These are phyloP conservation scores for Cyanocitta stelleri DNA, from an alignment of 2,113 vertebrate genomes.

Conservation along the genomic window DNA sequence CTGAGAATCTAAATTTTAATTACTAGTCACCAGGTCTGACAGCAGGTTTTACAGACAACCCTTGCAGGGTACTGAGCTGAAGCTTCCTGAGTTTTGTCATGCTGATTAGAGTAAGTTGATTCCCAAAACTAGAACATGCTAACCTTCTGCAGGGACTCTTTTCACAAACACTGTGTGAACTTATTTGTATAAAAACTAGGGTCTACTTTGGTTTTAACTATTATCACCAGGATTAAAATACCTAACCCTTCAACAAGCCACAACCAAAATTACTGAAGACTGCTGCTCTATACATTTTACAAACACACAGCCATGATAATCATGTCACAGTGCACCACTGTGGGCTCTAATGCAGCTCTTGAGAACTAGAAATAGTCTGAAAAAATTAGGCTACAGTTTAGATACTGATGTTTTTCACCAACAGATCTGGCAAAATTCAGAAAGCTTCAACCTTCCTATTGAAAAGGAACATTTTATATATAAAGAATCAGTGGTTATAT, in stretches of 20 bases:
- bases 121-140: neutral
- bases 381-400: neutral
- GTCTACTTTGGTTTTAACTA: neutral
- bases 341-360: neutral
- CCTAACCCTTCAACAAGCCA: neutral
- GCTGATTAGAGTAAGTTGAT: neutral
- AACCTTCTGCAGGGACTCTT: neutral
- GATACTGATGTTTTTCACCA: neutral
- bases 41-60: neutral
- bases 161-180: neutral
- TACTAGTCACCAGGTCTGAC: neutral
- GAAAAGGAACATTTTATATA: neutral
- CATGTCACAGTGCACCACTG: neutral
- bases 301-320: neutral
- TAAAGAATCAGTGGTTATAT: neutral
- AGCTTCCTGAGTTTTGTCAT: neutral
- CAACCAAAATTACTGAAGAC: neutral
- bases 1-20: neutral
- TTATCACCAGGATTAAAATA: neutral
- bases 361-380: neutral
- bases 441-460: neutral
- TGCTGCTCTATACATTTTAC: neutral
- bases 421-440: neutral
- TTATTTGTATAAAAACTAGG: neutral
- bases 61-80: neutral